phyloP scores from a whole-genome alignment of 2,797 vertebrate species.

The Acipenser transmontanus region DNA sequence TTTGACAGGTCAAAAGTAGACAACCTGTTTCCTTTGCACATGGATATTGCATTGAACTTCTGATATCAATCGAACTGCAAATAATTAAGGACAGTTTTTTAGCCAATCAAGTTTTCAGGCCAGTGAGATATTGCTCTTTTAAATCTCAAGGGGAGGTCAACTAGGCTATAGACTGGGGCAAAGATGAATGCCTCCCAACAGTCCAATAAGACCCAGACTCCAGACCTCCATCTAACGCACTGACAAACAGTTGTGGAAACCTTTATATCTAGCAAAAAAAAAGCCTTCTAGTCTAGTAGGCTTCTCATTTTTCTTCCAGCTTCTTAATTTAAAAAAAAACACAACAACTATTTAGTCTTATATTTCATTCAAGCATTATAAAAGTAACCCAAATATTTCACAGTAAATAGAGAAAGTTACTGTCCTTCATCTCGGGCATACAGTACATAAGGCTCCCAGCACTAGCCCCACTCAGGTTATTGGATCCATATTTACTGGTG shows the following conservation, averaged over 20 bases:
- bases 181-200: slow-evolving; percentile 23
- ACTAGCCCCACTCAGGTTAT: too few species aligned
- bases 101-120: slow-evolving; percentile 21
- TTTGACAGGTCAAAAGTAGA: too few species aligned
- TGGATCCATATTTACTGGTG: too few species aligned
- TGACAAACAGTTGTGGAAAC: not conserved
- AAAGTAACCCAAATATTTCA: too few species aligned
- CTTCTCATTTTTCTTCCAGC: too few species aligned
- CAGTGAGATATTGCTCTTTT: slow-evolving; percentile 22
- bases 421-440: not conserved
- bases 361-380: too few species aligned
- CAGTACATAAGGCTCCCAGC: too few species aligned
- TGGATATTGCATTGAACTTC: slow-evolving; percentile 15
- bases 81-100: slow-evolving; percentile 18
- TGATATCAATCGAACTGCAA: slow-evolving; percentile 18
- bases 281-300: too few species aligned
- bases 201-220: slow-evolving; percentile 21
- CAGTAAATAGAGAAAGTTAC: not conserved
- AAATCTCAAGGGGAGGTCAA: slow-evolving; percentile 24
- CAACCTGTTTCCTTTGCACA: too few species aligned
- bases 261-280: not conserved
- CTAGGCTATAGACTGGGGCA: slow-evolving; percentile 19
- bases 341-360: not conserved
- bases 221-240: slow-evolving; percentile 20
- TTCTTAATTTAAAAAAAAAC: too few species aligned